A percentile compares a stretch with the other conserved stretches of the same genome.
phyloP scores from a whole-genome alignment of 2,113 vertebrate species.

The Phyllostomus hastatus region DNA sequence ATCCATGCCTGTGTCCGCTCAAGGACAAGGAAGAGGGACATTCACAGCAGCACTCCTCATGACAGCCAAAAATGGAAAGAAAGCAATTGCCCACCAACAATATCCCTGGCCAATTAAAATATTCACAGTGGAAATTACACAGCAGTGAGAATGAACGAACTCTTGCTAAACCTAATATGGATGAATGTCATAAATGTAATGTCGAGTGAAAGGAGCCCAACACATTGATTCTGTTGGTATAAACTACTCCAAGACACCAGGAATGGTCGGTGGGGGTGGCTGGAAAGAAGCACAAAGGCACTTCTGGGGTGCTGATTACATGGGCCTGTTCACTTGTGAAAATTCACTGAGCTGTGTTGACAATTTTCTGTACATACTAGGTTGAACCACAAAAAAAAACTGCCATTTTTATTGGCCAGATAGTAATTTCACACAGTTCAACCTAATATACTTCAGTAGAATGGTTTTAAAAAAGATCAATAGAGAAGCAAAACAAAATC shows the following conservation, averaged over 20 bases:
- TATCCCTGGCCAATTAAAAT: background rate
- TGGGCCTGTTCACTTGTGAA: background rate
- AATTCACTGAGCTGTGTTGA: background rate
- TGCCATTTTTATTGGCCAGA: background rate
- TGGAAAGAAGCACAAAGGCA: background rate
- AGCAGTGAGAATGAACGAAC: background rate
- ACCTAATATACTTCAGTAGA: background rate
- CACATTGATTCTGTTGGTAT: background rate
- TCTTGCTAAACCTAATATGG: fast-evolving
- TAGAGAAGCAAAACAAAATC: background rate
- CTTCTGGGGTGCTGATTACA: background rate
- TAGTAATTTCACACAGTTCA: background rate
- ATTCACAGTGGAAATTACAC: background rate
- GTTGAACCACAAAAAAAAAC: background rate
- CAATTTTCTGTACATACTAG: background rate
- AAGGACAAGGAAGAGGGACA: background rate
- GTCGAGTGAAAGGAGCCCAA: background rate
- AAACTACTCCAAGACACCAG: background rate
- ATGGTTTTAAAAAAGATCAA: background rate
- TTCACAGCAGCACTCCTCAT: background rate
- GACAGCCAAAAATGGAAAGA: background rate
- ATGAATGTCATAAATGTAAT: no score
- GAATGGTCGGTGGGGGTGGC: fast-evolving
- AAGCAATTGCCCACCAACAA: background rate
- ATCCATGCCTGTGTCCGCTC: background rate